phyloP scores from a whole-genome alignment of 2,113 vertebrate species.

The Barbus barbus region DNA sequence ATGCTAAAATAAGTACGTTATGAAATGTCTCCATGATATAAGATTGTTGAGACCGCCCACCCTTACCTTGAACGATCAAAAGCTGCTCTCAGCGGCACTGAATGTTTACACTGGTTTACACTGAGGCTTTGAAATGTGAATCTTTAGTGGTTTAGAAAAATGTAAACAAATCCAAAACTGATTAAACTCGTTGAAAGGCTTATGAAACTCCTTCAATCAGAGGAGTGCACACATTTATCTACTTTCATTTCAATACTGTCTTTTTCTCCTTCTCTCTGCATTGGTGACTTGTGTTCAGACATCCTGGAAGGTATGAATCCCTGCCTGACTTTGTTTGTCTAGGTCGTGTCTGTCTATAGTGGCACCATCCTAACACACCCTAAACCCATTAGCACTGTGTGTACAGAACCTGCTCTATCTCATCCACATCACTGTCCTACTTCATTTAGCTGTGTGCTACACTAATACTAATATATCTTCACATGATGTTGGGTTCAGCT shows the following conservation, averaged over 20 bases:
- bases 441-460: background rate
- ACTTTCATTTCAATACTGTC: slow-evolving; percentile 50
- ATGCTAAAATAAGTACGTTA: background rate
- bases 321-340: slow-evolving; percentile 49
- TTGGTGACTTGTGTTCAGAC: slow-evolving; percentile 74
- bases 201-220: background rate
- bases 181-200: background rate
- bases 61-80: background rate
- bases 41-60: background rate
- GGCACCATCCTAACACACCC: slow-evolving; percentile 41
- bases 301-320: slow-evolving; percentile 79
- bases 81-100: background rate
- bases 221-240: background rate
- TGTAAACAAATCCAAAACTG: background rate
- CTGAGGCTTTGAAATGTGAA: background rate
- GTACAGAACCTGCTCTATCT: background rate
- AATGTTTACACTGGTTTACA: background rate
- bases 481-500: background rate
- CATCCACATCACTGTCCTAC: background rate
- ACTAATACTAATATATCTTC: background rate
- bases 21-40: background rate
- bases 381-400: slow-evolving; percentile 27
- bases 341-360: slow-evolving; percentile 42
- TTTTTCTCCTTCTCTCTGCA: slow-evolving; percentile 60
- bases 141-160: background rate